Conservation (phyloP, 2,888 invertebrate genomes). For the Chloroclystis v-ata region DNA sequence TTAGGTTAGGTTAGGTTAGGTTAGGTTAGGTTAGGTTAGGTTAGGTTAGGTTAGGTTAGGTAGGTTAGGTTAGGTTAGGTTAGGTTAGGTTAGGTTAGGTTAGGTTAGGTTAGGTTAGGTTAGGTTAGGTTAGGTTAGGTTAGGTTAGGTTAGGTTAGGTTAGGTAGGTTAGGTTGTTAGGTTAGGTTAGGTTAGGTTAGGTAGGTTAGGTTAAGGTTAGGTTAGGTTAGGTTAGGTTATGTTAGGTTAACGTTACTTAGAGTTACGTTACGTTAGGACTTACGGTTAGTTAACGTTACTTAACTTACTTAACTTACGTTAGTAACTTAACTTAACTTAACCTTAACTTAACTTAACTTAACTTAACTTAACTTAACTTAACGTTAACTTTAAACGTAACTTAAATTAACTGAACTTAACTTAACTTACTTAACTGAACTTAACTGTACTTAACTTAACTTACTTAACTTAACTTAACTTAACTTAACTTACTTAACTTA, state of each 20-base stretch:
- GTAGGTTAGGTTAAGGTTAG: constrained; percentile 23
- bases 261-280: constrained; percentile 20
- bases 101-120: constrained; percentile 14
- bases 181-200: constrained; percentile 4
- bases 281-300: constrained; percentile 29
- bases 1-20: constrained; percentile 8
- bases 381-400: too few species aligned
- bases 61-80: constrained; percentile 16
- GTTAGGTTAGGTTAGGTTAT: constrained; percentile 26
- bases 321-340: too few species aligned
- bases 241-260: constrained; percentile 26
- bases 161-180: constrained; percentile 14
- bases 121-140: constrained; percentile 11
- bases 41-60: constrained; percentile 9
- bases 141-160: constrained; percentile 11
- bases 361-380: too few species aligned
- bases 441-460: too few species aligned
- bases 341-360: too few species aligned
- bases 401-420: too few species aligned
- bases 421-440: too few species aligned
- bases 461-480: too few species aligned
- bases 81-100: constrained; percentile 8
- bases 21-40: constrained; percentile 9
- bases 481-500: too few species aligned
- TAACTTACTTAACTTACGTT: constrained; percentile 12